Evolutionary conservation across 92 coral and sea anemone genomes (phyloP), one percentile per base, ranked within the genome.

Genomic region (Paragorgia papillata): DNA sequence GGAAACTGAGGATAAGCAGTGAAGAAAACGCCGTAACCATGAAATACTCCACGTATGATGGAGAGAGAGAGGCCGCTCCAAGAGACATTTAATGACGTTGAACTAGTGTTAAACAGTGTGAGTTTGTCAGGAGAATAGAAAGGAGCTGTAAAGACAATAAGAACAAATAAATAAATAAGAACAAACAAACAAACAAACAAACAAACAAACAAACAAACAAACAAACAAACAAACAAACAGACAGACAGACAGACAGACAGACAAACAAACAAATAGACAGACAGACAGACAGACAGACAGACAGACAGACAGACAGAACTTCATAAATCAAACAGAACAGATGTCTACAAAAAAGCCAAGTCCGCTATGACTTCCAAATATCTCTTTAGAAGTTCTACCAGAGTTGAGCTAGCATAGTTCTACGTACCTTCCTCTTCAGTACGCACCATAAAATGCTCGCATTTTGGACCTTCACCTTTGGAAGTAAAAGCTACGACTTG

Each of bases 351-450:
- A n/a, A n/a, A n/a, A n/a, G n/a, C n/a, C n/a, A n/a, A n/a, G n/a
- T n/a, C n/a, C n/a, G n/a, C n/a, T n/a, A 7, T 6, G 14, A 46
- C 53, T 6, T 7, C 2, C 14, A 46, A 7, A 15, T 15, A 46
- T 7, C 12, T n/a, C 12, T 46, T 7, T 7, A 46, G 2, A 46
- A 46, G 14, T 7, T n/a, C n/a, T n/a, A n/a, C n/a, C n/a, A n/a
- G n/a, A n/a, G n/a, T n/a, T n/a, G n/a, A n/a, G n/a, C n/a, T n/a
- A n/a, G 53, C 15, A 46, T 46, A 6, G 14, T 46, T 46, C 53
- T 46, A 7, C 86, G 53, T 76, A 92, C 97, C 97, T 82, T 90
- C 97, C 41, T 92, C 96, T 19, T 92, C 95, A 7, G 92, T 89
- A 44, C 92, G 80, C 13, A 92, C 73, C 1, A 37, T 65, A 25